phyloP scores from a whole-genome alignment of 2,797 vertebrate species.

The Siniperca obscura region DNA sequence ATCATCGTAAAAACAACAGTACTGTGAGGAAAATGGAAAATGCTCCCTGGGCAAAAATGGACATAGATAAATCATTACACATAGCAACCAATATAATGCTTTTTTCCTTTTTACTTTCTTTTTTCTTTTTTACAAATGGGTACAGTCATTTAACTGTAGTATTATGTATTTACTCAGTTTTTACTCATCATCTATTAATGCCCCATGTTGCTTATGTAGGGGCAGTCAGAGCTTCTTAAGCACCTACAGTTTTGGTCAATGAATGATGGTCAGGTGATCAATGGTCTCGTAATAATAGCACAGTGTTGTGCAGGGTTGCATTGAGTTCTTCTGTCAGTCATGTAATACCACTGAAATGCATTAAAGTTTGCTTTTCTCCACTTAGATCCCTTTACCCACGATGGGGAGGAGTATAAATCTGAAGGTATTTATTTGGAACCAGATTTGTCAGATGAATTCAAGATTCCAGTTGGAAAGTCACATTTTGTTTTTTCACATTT shows the following conservation, averaged over 20 bases:
- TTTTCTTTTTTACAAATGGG: background rate
- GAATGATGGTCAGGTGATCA: background rate
- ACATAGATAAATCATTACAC: background rate
- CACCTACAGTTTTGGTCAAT: background rate
- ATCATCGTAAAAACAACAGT: background rate
- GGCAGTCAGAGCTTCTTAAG: background rate
- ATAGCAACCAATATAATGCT: background rate
- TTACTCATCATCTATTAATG: background rate
- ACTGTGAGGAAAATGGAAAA: background rate
- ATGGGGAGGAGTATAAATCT: constrained; percentile 86
- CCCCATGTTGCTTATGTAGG: background rate
- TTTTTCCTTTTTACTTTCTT: too few relatives aligned
- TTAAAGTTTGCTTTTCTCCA: constrained; percentile 84
- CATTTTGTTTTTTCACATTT: constrained; percentile 56
- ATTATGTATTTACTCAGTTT: background rate
- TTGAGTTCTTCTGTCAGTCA: constrained; percentile 48
- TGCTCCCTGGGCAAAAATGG: background rate
- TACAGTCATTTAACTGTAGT: background rate
- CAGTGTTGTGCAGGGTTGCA: constrained; percentile 47
- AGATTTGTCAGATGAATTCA: constrained; percentile 58
- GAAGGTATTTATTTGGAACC: constrained; percentile 86
- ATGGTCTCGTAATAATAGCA: background rate
- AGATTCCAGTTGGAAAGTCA: constrained; percentile 42
- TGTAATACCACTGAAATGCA: constrained; percentile 65
- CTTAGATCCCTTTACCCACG: constrained; percentile 85